Conservation (phyloP, 1,140 invertebrate species). For the Tetramorium parvispinum region DNA sequence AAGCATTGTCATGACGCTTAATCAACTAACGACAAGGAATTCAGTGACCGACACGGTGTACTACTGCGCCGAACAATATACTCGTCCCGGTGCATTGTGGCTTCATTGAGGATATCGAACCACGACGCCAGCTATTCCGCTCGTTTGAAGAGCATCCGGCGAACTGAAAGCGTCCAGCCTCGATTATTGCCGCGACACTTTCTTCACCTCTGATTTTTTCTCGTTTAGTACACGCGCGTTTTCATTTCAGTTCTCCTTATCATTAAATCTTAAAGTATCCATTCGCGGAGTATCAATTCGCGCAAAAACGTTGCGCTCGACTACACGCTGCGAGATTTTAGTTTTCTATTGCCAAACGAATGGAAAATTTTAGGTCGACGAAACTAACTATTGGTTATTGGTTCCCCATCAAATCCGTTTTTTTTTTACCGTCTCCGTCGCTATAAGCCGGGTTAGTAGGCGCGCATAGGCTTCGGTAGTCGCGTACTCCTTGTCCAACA, state of each 20-base stretch:
- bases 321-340: constrained; percentile 22
- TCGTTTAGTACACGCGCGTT: background rate
- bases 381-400: constrained; percentile 72
- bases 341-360: constrained; percentile 26
- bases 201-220: background rate
- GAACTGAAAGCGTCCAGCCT: background rate
- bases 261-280: background rate
- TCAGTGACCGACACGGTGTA: background rate
- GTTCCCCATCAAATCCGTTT: constrained; percentile 71
- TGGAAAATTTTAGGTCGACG: constrained; percentile 61
- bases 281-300: background rate
- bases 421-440: constrained; percentile 16
- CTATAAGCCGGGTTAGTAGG: background rate
- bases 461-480: background rate
- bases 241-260: background rate
- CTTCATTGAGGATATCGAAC: constrained; percentile 69
- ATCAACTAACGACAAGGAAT: constrained; percentile 28
- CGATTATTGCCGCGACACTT: background rate
- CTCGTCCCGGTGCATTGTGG: constrained; percentile 60
- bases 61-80: constrained; percentile 58
- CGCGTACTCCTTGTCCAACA: constrained; percentile 2
- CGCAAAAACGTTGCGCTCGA: background rate
- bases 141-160: constrained; percentile 51
- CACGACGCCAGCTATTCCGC: constrained; percentile 64
- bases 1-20: constrained; percentile 19